Base-by-base conservation (phyloP, 2,888 invertebrate species). In the Rotaria magnacalcarata region DNA sequence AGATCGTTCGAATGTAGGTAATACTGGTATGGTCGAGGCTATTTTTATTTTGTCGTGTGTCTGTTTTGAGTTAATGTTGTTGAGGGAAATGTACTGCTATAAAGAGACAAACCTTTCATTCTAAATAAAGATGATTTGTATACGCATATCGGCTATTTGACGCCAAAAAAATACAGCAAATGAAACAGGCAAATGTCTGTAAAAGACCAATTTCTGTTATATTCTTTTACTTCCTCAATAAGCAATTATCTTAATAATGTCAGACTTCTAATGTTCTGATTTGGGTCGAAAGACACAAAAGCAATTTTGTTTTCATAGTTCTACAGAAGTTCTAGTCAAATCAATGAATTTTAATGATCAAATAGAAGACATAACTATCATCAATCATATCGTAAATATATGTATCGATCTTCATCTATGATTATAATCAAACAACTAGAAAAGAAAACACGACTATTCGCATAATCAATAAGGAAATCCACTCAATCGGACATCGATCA, bases 401-500 rank as follows among this genome's bases (percentile, higher is more conserved):
- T 14, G 34, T 67, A 19, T 67, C 3, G 27, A n/a, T 34, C 34
- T 67, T 34, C 11, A 14, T 67, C 27, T 8, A 67, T 34, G 14
- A 5, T 34, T 34, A 27, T 16, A 67, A 67, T 16, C 16, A 67
- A 67, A 19, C 34, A 50, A 50, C 14, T 11, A 11, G 50, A 50
- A 27, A 34, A 27, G 14, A 67, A 27, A 67, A 67, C 2, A 67
- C 34, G 16, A 34, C 34, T 67, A 67, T 67, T 67, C 27, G 67
- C 34, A 67, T 67, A 67, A 67, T 67, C n/a, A 67, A 67, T 67
- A 67, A 67, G 34, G 67, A 67, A 67, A 34, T 67, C 67, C 3
- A 67, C 67, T 34, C 67, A 27, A 67, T 67, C 27, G 67, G 34
- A 67, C 67, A 67, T 67, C 67, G 67, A 67, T 67, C 67, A 67